Conservation (phyloP, 2,797 vertebrate species). For the Mormyrus proboscirostris region DNA sequence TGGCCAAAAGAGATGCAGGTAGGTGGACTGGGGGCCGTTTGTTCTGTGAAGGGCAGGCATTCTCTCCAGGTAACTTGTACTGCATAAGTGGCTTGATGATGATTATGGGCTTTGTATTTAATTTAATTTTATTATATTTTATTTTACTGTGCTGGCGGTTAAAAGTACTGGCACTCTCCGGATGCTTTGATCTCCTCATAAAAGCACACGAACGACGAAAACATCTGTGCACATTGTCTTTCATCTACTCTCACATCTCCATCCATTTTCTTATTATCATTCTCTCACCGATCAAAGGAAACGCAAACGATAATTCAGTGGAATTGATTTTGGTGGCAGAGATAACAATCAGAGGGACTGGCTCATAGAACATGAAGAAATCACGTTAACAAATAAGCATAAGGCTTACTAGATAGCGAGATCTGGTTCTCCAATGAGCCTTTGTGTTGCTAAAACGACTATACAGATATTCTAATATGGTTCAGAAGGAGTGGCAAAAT, state of each 20-base stretch:
- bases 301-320: not conserved
- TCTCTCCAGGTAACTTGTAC: not conserved
- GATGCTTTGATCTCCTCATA: not conserved
- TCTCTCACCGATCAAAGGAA: not conserved
- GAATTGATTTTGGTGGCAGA: not conserved
- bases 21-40: not conserved
- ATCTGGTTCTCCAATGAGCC: not conserved
- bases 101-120: not conserved
- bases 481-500: not conserved
- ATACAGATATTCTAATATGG: not conserved
- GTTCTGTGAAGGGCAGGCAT: not conserved
- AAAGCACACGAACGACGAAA: not conserved
- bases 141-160: not conserved
- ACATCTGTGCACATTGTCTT: not conserved
- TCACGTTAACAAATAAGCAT: not conserved
- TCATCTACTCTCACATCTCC: not conserved
- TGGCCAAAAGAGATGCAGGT: not conserved
- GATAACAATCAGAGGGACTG: not conserved
- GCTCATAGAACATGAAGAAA: not conserved
- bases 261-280: not conserved
- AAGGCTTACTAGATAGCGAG: not conserved
- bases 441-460: not conserved
- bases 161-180: not conserved
- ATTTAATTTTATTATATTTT: not conserved
- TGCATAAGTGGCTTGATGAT: not conserved